Conservation (phyloP, 2,888 invertebrate species). For the Cheilosia impressa region DNA sequence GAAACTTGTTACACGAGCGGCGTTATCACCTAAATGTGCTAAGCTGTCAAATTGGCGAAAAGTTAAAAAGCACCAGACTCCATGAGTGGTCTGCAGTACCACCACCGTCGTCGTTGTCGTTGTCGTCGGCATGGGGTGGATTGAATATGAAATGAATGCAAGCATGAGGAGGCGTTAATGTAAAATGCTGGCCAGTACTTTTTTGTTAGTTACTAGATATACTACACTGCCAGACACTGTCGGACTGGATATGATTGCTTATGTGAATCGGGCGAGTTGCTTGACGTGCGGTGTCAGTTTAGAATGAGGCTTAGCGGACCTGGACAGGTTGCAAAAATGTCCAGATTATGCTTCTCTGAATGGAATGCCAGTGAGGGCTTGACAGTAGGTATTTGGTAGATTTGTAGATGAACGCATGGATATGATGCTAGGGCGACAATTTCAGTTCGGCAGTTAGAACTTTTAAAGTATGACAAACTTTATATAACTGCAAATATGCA, state of each 20-base stretch:
- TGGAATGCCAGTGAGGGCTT: neutral
- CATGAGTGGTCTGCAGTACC: constrained; percentile 10
- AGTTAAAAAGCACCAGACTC: constrained; percentile 20
- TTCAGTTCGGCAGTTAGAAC: too few relatives aligned
- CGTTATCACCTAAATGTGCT: constrained; percentile 74
- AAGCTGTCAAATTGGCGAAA: constrained; percentile 66
- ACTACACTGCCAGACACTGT: neutral
- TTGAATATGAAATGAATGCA: neutral
- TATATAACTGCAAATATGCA: too few relatives aligned
- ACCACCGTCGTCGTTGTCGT: neutral
- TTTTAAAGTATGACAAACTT: too few relatives aligned
- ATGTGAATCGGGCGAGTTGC: constrained; percentile 1
- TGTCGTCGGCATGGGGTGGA: neutral
- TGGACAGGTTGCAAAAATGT: neutral
- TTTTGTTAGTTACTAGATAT: neutral
- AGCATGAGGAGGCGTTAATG: constrained; percentile 1
- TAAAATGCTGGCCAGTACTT: neutral
- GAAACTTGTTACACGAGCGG: constrained; percentile 64
- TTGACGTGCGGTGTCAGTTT: neutral
- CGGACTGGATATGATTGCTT: neutral
- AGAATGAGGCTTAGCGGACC: neutral
- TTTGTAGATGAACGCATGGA: too few relatives aligned
- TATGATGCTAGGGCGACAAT: too few relatives aligned
- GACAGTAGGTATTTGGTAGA: too few relatives aligned
- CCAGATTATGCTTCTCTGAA: neutral